phyloP scores from a whole-genome alignment of 2,797 vertebrate genomes.

The Martes flavigula region DNA sequence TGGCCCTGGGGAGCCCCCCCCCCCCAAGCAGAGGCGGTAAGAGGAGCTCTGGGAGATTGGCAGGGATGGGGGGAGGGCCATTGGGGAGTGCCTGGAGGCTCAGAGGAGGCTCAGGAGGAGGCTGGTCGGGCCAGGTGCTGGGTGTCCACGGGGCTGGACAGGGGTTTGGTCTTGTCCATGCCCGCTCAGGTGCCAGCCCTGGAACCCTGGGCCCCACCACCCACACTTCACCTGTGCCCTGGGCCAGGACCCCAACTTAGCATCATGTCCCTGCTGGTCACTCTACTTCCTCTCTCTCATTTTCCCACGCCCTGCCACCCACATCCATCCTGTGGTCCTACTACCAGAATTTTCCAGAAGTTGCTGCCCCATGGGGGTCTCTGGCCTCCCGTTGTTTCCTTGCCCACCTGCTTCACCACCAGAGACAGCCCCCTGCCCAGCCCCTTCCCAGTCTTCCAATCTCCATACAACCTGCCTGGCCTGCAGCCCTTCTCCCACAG shows the following conservation, averaged over 20 bases:
- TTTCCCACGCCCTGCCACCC: background rate
- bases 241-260: background rate
- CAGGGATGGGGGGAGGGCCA: background rate
- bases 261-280: background rate
- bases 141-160: background rate
- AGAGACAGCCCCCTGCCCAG: background rate
- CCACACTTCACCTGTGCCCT: background rate
- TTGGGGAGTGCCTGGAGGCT: rapidly evolving
- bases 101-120: background rate
- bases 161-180: background rate
- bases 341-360: background rate
- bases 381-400: background rate
- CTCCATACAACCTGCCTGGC: no score
- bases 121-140: rapidly evolving
- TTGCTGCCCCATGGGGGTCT: background rate
- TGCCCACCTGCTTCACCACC: background rate
- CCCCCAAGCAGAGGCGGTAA: background rate
- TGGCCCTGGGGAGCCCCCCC: background rate
- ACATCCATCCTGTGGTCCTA: background rate
- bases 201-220: background rate
- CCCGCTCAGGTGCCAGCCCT: background rate
- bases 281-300: background rate
- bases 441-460: background rate
- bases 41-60: background rate
- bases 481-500: background rate